These are phyloP conservation scores for Sebastolobus altivelis DNA, from an alignment of 2,797 vertebrate species.

Conservation along the genomic window DNA sequence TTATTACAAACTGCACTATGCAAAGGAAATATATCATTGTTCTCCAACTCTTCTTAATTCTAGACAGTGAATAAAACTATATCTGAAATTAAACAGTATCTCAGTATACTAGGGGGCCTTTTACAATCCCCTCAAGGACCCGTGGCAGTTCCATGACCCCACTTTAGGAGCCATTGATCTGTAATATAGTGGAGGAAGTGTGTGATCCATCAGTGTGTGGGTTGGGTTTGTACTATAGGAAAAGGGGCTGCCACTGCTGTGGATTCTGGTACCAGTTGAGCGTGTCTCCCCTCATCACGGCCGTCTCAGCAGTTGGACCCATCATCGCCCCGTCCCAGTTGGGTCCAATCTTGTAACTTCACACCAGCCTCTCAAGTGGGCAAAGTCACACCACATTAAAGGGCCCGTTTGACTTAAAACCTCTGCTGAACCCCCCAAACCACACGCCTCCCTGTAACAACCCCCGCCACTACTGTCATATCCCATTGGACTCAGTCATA, in stretches of 20 bases:
- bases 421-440: slow-evolving; percentile 65
- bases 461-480: slow-evolving; percentile 78
- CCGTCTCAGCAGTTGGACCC: slow-evolving; percentile 63
- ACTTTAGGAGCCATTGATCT: slow-evolving; percentile 48
- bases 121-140: slow-evolving; percentile 10
- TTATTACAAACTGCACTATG: neutral
- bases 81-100: slow-evolving; percentile 20
- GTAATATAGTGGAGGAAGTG: slow-evolving; percentile 32
- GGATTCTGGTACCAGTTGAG: slow-evolving; percentile 83
- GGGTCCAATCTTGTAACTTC: slow-evolving; percentile 80
- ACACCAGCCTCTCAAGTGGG: slow-evolving; percentile 85
- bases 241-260: slow-evolving; percentile 30
- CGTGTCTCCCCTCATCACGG: slow-evolving; percentile 56
- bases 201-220: slow-evolving; percentile 52
- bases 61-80: neutral
- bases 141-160: slow-evolving; percentile 33
- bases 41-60: neutral
- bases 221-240: slow-evolving; percentile 22
- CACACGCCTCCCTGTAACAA: slow-evolving; percentile 56
- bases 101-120: neutral
- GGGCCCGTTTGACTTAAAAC: slow-evolving; percentile 61
- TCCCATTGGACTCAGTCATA: slow-evolving; percentile 73
- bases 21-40: neutral
- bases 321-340: slow-evolving; percentile 72
- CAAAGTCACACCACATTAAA: slow-evolving; percentile 84